Evolutionary conservation across 2,797 vertebrate genomes (phyloP), one percentile per base, ranked within the genome.

Genomic region (Helicolenus hilgendorfi): DNA sequence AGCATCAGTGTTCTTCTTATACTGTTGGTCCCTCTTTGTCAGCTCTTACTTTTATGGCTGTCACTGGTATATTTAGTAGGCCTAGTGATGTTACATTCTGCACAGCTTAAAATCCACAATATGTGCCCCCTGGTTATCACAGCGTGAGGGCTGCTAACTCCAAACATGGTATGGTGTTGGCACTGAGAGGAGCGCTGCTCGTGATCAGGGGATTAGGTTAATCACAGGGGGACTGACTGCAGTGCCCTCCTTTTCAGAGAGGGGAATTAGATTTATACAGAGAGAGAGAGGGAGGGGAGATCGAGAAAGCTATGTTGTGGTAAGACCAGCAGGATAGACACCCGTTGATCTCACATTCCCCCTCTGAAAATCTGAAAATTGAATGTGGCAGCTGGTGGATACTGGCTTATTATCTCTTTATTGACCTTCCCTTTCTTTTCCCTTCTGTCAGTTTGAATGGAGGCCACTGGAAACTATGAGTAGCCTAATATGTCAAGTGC

Each of bases 121-220:
- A 29, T n/a, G 1, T 64, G 58, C 76, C 86, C 58, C 26, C 64
- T 20, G 85, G 91, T 88, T 87, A 84, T 88, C 67, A 41, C 49
- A 69, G 77, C 3, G 3, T 78, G 82, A 83, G 81, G 1, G 81
- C 72, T 60, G 77, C 65, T 94, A 89, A 94, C 81, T 84, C 94
- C 87, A 92, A 68, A 80, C 41, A 58, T 2, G 29, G 81, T 27
- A 53, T 20, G 67, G 71, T 84, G 72, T 72, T 91, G 85, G 80
- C 89, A 60, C 56, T 35, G 77, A 86, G 76, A 76, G 77, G 75
- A 85, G 79, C 24, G 35, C 80, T 35, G 63, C 90, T 81, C 83
- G 82, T 29, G 53, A 83, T 72, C 60, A 69, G 78, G 74, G 92
- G 93, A 95, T 95, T 94, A 94, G 87, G 92, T 91, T 93, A 89